phyloP scores from a whole-genome alignment of 2,888 invertebrate genomes.

The Latrodectus elegans region DNA sequence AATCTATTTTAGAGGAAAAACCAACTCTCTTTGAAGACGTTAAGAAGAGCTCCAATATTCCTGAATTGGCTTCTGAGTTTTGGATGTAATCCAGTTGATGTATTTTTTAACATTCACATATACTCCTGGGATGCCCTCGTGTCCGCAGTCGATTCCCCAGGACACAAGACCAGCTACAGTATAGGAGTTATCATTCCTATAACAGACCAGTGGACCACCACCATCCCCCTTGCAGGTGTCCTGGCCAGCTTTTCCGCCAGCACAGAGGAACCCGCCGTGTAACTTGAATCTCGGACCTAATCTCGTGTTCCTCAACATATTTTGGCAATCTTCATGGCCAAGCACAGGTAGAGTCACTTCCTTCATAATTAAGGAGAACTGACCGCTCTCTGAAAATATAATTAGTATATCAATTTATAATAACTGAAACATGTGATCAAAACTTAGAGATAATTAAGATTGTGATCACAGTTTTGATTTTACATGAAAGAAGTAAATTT shows the following conservation, averaged over 20 bases:
- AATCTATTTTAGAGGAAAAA: no score
- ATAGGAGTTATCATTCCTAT: slow-evolving; percentile 88
- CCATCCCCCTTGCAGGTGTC: slow-evolving; percentile 96
- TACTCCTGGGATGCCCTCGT: slow-evolving; percentile 83
- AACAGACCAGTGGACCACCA: slow-evolving; percentile 93
- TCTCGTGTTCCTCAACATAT: slow-evolving; percentile 85
- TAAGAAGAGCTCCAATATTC: slow-evolving; percentile 35
- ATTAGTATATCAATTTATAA: neutral
- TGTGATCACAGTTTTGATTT: no score
- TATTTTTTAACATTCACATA: slow-evolving; percentile 84
- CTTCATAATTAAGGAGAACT: slow-evolving; percentile 82
- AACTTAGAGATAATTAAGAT: neutral
- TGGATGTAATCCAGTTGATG: slow-evolving; percentile 84
- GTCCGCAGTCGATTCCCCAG: slow-evolving; percentile 93
- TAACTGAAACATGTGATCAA: neutral
- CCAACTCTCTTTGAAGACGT: no score
- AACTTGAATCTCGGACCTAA: slow-evolving; percentile 88
- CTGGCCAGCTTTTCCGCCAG: slow-evolving; percentile 88
- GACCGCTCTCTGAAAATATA: slow-evolving; percentile 72
- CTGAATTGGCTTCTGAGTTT: slow-evolving; percentile 33
- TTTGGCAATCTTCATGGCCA: slow-evolving; percentile 83
- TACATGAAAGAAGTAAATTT: no score
- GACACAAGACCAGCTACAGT: slow-evolving; percentile 89
- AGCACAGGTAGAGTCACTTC: slow-evolving; percentile 85
- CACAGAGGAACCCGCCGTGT: slow-evolving; percentile 84